phyloP scores from a whole-genome alignment of 2,113 vertebrate species.

The Montifringilla adamsi region DNA sequence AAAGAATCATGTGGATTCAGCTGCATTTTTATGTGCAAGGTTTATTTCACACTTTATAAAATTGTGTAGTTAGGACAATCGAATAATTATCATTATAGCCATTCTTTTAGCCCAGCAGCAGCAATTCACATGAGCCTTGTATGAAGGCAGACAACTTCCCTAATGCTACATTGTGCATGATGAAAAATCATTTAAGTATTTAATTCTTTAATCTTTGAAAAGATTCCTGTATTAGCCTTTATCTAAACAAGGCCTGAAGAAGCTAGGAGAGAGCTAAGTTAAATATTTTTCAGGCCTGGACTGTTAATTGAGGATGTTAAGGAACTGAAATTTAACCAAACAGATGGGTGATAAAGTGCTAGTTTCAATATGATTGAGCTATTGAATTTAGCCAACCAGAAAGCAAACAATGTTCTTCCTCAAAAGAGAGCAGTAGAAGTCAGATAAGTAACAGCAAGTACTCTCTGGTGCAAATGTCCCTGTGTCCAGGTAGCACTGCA shows the following conservation, averaged over 20 bases:
- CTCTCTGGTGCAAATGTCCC: conserved; percentile 64
- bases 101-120: not conserved
- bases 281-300: conserved; percentile 51
- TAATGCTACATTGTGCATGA: not conserved
- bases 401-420: conserved; percentile 62
- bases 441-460: conserved; percentile 63
- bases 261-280: not conserved
- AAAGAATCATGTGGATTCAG: not conserved
- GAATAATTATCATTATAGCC: not conserved
- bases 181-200: not conserved
- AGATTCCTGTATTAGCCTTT: conserved; percentile 22
- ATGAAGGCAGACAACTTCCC: not conserved
- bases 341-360: conserved; percentile 63
- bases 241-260: not conserved
- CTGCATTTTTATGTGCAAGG: not conserved
- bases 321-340: conserved; percentile 57
- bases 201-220: not conserved
- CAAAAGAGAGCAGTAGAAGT: conserved; percentile 41
- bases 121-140: not conserved
- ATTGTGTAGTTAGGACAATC: not conserved
- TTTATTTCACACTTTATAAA: not conserved
- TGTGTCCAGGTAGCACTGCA: conserved; percentile 40
- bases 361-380: conserved; percentile 46
- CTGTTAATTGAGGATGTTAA: conserved; percentile 52
- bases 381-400: conserved; percentile 50